These are phyloP conservation scores for Hypercompe scribonia DNA, from an alignment of 2,888 invertebrate species.

Conservation along the genomic window DNA sequence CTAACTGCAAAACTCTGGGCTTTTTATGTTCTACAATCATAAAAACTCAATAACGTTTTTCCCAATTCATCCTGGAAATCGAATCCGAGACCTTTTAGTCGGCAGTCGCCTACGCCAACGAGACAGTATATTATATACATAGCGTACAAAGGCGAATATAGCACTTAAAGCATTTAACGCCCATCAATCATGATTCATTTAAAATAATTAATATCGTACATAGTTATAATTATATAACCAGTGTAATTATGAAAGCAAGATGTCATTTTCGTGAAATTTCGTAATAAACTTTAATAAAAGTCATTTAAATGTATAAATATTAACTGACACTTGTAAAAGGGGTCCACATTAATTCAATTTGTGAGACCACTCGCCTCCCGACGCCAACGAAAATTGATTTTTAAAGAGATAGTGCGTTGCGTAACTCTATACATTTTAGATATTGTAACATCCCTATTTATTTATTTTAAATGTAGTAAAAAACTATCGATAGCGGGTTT, in stretches of 20 bases:
- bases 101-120: too few relatives aligned
- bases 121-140: too few relatives aligned
- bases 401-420: constrained; percentile 7
- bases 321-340: constrained; percentile 26
- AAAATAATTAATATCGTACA: too few relatives aligned
- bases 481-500: too few relatives aligned
- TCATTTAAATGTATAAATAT: constrained; percentile 26
- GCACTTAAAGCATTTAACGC: neutral
- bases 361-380: constrained; percentile 24
- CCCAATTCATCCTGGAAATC: too few relatives aligned
- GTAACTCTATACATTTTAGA: neutral
- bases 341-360: constrained; percentile 44
- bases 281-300: constrained; percentile 34
- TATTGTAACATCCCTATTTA: neutral
- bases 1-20: too few relatives aligned
- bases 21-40: too few relatives aligned
- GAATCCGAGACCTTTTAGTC: too few relatives aligned
- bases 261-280: constrained; percentile 1
- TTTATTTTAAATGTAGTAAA: neutral
- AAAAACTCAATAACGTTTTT: too few relatives aligned
- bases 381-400: constrained; percentile 42
- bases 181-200: too few relatives aligned
- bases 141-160: too few relatives aligned
- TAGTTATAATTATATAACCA: neutral
- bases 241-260: neutral